Percentiles rank a stretch among this genome's conserved stretches.
These are phyloP conservation scores for Thunnus thynnus DNA, from an alignment of 2,113 vertebrate genomes.

Conservation along the genomic window DNA sequence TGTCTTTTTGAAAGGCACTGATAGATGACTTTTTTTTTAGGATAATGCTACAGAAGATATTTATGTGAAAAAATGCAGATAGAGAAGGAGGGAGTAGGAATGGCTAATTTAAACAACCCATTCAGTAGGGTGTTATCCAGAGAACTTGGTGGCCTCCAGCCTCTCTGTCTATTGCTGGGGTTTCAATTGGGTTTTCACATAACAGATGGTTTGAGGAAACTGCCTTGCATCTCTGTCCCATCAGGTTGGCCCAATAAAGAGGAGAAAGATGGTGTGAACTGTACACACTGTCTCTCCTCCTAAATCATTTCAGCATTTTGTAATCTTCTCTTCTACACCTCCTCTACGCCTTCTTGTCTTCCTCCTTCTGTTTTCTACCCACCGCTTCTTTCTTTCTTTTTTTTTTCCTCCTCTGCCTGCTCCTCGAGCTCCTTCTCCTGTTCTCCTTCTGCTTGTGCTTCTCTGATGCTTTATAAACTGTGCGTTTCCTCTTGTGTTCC, in stretches of 20 bases:
- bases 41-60: background rate
- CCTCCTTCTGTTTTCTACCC: background rate
- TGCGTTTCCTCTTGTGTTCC: constrained; percentile 40
- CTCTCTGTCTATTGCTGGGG: background rate
- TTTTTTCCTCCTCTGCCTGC: background rate
- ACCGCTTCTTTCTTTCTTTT: background rate
- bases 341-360: background rate
- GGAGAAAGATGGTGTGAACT: constrained; percentile 35
- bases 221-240: constrained; percentile 26
- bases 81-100: background rate
- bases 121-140: constrained; percentile 21
- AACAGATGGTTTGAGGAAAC: constrained; percentile 38
- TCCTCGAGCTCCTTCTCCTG: constrained; percentile 14
- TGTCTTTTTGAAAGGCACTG: too few species aligned
- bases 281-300: background rate
- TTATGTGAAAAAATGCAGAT: background rate
- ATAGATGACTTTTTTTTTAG: too few species aligned
- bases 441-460: constrained; percentile 3
- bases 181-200: constrained; percentile 23
- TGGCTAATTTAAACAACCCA: constrained; percentile 27
- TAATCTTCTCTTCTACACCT: constrained; percentile 4
- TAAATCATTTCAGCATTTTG: constrained; percentile 30
- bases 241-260: constrained; percentile 43
- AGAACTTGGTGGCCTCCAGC: constrained; percentile 18
- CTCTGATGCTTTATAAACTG: constrained; percentile 17